phyloP scores from a whole-genome alignment of 2,888 invertebrate genomes.

The Uropetala carovei region DNA sequence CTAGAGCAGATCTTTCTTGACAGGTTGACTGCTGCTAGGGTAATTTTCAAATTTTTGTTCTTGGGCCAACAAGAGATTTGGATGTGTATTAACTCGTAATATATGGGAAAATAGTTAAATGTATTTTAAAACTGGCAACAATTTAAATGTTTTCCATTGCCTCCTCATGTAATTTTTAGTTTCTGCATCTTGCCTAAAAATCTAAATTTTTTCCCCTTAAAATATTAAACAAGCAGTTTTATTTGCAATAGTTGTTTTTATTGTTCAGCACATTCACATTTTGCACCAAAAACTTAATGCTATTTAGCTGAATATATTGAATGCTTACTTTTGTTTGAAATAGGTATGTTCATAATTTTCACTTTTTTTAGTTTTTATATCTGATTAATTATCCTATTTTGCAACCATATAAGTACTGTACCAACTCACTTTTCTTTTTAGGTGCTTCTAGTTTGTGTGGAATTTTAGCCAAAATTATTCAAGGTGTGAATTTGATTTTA shows the following conservation, averaged over 20 bases:
- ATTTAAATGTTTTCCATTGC: no score
- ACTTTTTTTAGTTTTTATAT: not conserved
- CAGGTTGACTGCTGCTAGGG: no score
- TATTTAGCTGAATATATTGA: not conserved
- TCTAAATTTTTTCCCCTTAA: no score
- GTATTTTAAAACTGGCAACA: no score
- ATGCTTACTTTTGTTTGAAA: not conserved
- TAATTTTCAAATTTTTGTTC: no score
- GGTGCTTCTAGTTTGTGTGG: constrained; percentile 82
- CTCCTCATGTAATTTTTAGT: no score
- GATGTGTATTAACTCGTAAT: no score
- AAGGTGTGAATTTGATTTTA: constrained; percentile 76
- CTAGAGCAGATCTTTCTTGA: no score
- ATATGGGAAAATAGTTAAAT: no score
- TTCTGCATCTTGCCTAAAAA: no score
- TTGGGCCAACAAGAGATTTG: no score
- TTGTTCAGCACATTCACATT: not conserved
- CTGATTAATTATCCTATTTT: constrained; percentile 31
- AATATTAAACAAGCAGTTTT: no score
- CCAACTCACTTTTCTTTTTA: constrained; percentile 73
- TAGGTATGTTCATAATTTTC: not conserved
- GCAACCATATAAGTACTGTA: constrained; percentile 50
- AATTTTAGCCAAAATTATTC: constrained; percentile 82
- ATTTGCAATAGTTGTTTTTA: not conserved
- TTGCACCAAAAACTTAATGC: not conserved